Conservation (phyloP, 1,140 invertebrate genomes). For the Tetramorium alpestre region DNA sequence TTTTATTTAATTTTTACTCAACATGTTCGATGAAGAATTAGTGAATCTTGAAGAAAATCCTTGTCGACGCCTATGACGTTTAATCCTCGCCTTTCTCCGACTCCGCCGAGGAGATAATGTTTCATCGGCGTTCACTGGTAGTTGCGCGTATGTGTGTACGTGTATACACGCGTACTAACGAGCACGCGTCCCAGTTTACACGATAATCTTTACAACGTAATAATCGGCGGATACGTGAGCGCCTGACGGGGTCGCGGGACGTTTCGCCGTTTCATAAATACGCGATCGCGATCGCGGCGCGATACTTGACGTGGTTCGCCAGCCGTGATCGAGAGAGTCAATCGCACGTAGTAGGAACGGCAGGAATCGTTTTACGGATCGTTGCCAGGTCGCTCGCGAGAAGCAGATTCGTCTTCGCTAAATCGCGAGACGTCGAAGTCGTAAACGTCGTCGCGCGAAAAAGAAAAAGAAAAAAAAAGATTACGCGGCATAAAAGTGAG, state of each 20-base stretch:
- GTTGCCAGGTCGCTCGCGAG: conserved; percentile 10
- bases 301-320: neutral
- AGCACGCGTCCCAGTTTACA: conserved; percentile 70
- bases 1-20: neutral
- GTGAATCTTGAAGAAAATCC: neutral
- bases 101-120: conserved; percentile 42
- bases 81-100: conserved; percentile 59
- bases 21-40: neutral
- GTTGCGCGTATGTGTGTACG: neutral
- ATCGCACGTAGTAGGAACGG: conserved; percentile 40
- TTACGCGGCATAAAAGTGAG: neutral
- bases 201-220: conserved; percentile 75
- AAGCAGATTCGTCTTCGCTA: conserved; percentile 22
- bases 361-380: conserved; percentile 30
- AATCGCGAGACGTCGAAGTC: conserved; percentile 13
- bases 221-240: conserved; percentile 65
- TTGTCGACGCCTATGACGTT: conserved; percentile 44
- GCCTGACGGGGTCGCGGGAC: conserved; percentile 40
- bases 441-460: conserved; percentile 5
- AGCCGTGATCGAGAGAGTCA: conserved; percentile 26
- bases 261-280: conserved; percentile 46
- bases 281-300: conserved; percentile 29
- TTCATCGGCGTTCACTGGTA: conserved; percentile 38
- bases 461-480: neutral
- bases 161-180: conserved; percentile 31